phyloP scores from a whole-genome alignment of 2,888 invertebrate genomes.

The Drosophila siamana region DNA sequence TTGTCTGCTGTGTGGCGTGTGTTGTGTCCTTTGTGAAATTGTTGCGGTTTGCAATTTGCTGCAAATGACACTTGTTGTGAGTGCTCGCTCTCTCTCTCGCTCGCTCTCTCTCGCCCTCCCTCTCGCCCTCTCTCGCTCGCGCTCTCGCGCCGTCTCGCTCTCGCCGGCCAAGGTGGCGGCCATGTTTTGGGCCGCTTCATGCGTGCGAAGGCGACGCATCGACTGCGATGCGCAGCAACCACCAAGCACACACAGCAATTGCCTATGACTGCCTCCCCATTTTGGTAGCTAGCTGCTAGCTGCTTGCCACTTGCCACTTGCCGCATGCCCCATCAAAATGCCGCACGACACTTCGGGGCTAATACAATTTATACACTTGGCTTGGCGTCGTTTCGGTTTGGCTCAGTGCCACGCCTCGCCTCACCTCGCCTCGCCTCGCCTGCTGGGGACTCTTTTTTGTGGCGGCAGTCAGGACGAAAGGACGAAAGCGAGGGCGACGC shows the following conservation, averaged over 20 bases:
- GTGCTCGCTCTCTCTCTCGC: slow-evolving; percentile 23
- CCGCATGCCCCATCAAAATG: slow-evolving; percentile 46
- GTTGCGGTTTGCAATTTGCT: slow-evolving; percentile 83
- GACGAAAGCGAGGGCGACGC: background rate
- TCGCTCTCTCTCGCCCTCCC: background rate
- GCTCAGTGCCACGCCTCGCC: slow-evolving; percentile 67
- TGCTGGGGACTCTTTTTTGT: slow-evolving; percentile 8
- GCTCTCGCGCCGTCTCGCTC: background rate
- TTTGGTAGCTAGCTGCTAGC: background rate
- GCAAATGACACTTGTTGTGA: slow-evolving; percentile 82
- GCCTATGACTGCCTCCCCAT: slow-evolving; percentile 52
- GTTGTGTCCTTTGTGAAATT: slow-evolving; percentile 77
- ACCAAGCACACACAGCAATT: slow-evolving; percentile 57
- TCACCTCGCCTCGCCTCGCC: background rate
- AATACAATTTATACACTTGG: slow-evolving; percentile 82
- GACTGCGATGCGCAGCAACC: slow-evolving; percentile 70
- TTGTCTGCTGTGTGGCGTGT: slow-evolving; percentile 30
- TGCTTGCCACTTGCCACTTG: slow-evolving; percentile 6
- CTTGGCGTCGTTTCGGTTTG: slow-evolving; percentile 77
- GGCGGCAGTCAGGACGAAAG: slow-evolving; percentile 10
- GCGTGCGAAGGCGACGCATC: slow-evolving; percentile 53
- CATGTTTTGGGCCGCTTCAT: slow-evolving; percentile 65
- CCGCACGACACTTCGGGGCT: slow-evolving; percentile 77
- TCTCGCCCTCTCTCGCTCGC: background rate
- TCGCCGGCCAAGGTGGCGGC: slow-evolving; percentile 57